Evolutionary conservation across 1,140 invertebrate species (phyloP), one percentile per base, ranked within the genome.

Genomic region (Mya arenaria): DNA sequence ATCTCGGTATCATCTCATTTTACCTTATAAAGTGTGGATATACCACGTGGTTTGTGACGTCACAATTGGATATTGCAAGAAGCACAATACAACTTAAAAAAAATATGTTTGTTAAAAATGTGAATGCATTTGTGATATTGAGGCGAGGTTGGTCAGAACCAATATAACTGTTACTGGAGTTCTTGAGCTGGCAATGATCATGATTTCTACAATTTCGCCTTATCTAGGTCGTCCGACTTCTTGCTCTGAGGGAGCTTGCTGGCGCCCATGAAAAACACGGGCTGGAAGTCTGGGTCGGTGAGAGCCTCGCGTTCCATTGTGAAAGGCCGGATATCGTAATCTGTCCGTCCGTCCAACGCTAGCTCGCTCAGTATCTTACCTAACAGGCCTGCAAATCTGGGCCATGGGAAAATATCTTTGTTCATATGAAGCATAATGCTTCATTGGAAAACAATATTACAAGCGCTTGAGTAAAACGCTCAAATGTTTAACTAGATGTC

Each of bases 301-400:
- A 91, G 52, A 19, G 90, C 90, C 4, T 86, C 83, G 41, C 91
- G 73, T 68, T 90, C 84, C 39, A 90, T 82, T 25, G 68, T 86
- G 75, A 92, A 92, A 5, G 79, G 82, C 0, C 82, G 84, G 39
- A 92, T 88, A 72, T 89, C 87, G 78, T 90, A 90, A 32, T 86
- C 41, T 0, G 90, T 90, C 4, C 60, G 48, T 0, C 91, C 91
- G 52, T 90, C 88, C 13, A 91, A 82, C 3, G 90, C 90, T 63
- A 92, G 52, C 60, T 92, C 85, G 58, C 85, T 90, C 4, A 92
- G 78, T 34, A 91, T 91, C 74, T 89, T 91, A 30, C 91, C 91
- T 63, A 92, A 68, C 2, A 91, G 84, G 66, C 87, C 80, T 23
- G 91, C 86, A 85, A 90, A 92, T 69, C 90, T 92, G 56, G 28